phyloP scores from a whole-genome alignment of 2,888 invertebrate species.

The Cheilosia scutellata region DNA sequence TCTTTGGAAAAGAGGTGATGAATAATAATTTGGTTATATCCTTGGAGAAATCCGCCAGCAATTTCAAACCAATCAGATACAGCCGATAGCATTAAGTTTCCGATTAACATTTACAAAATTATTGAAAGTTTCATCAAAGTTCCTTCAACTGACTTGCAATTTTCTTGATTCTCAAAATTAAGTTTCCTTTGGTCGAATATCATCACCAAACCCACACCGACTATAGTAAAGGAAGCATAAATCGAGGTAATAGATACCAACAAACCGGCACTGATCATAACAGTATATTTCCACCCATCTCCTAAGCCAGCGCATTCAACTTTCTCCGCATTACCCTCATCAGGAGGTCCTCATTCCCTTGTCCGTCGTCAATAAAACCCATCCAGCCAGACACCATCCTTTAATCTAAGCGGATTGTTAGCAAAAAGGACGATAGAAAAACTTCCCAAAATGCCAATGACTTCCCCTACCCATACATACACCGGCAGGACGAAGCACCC shows the following conservation, averaged over 20 bases:
- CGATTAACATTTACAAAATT: too few species aligned
- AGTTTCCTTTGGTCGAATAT: too few species aligned
- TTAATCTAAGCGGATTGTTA: conserved; percentile 16
- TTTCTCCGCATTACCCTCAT: background rate
- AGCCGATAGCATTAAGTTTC: too few species aligned
- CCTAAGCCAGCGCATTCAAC: background rate
- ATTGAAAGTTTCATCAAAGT: too few species aligned
- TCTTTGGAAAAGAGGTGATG: too few species aligned
- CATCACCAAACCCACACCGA: background rate
- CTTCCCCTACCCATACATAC: conserved; percentile 4
- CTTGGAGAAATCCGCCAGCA: too few species aligned
- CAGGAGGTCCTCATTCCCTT: background rate
- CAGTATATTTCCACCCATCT: conserved; percentile 8
- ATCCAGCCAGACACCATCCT: conserved; percentile 27
- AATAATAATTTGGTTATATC: too few species aligned
- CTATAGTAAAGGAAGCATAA: background rate
- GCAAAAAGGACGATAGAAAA: background rate
- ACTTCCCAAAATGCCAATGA: conserved; percentile 51
- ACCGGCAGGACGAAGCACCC: conserved; percentile 47
- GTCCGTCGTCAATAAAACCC: background rate
- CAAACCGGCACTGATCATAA: conserved; percentile 19
- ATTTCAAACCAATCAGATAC: too few species aligned
- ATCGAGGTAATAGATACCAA: conserved; percentile 2
- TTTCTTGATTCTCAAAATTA: too few species aligned
- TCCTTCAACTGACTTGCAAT: too few species aligned